These are phyloP conservation scores for Ataeniobius toweri DNA, from an alignment of 2,797 vertebrate genomes.

Conservation along the genomic window DNA sequence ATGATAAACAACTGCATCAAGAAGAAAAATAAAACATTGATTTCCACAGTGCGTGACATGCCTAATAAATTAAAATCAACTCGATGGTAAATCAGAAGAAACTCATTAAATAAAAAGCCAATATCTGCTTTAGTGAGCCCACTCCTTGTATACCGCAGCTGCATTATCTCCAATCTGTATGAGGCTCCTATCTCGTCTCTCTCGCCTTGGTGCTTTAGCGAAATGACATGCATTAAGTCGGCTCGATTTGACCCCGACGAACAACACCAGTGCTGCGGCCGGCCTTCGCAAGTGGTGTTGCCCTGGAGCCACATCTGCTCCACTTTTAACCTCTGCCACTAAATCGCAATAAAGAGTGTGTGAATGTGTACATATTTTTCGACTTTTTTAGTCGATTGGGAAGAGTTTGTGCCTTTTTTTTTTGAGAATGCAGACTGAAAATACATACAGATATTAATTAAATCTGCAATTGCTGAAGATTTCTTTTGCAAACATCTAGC, in stretches of 20 bases:
- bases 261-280: constrained; percentile 46
- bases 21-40: constrained; percentile 16
- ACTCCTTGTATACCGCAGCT: constrained; percentile 13
- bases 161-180: constrained; percentile 30
- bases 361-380: not conserved
- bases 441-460: not conserved
- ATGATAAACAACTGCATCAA: constrained; percentile 33
- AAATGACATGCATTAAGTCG: constrained; percentile 63
- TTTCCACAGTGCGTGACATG: constrained; percentile 17
- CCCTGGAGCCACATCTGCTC: constrained; percentile 77
- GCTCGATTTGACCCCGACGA: constrained; percentile 59
- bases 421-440: not conserved
- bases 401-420: not conserved
- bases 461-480: not conserved
- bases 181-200: constrained; percentile 27
- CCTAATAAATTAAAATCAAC: constrained; percentile 41
- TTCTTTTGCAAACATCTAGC: constrained; percentile 13
- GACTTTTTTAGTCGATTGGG: not conserved
- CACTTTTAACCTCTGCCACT: constrained; percentile 72
- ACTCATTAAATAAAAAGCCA: constrained; percentile 44
- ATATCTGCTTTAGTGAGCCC: constrained; percentile 27
- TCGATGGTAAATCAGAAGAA: constrained; percentile 48
- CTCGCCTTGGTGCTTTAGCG: constrained; percentile 32
- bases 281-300: constrained; percentile 49
- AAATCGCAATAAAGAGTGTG: constrained; percentile 49